Evolutionary conservation across 1,140 invertebrate genomes (phyloP).

Genomic region (Aporrectodea caliginosa): DNA sequence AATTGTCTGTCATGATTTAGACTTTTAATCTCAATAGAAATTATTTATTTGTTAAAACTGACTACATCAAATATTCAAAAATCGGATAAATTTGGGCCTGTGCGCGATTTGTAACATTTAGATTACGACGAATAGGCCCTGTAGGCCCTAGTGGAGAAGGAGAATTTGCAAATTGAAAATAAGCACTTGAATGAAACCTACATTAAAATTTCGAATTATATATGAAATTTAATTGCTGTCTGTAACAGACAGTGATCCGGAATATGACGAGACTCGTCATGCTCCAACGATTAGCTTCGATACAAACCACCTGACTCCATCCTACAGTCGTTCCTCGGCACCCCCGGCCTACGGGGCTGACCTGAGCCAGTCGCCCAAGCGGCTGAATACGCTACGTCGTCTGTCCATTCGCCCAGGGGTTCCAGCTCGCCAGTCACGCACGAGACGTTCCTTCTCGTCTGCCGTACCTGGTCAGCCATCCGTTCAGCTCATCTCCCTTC

Average conservation of each 20-base stretch:
- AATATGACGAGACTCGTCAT: neutral
- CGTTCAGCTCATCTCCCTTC: constrained; percentile 51
- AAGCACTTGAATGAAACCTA: too few relatives aligned
- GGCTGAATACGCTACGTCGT: neutral
- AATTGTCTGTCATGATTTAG: too few relatives aligned
- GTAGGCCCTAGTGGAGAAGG: too few relatives aligned
- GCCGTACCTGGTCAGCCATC: neutral
- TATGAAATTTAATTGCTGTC: too few relatives aligned
- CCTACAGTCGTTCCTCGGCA: neutral
- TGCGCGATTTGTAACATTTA: too few relatives aligned
- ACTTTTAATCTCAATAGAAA: too few relatives aligned
- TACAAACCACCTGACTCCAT: neutral
- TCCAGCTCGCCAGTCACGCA: neutral
- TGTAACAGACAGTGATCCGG: neutral
- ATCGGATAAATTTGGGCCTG: too few relatives aligned
- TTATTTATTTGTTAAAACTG: too few relatives aligned
- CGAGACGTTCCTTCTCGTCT: neutral
- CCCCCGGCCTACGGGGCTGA: neutral
- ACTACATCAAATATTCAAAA: too few relatives aligned
- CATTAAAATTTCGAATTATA: too few relatives aligned
- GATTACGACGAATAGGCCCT: too few relatives aligned
- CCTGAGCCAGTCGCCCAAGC: neutral
- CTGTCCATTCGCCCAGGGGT: neutral
- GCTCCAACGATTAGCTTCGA: neutral
- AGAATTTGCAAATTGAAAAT: too few relatives aligned